phyloP scores from a whole-genome alignment of 2,797 vertebrate species.

The Carapus acus region DNA sequence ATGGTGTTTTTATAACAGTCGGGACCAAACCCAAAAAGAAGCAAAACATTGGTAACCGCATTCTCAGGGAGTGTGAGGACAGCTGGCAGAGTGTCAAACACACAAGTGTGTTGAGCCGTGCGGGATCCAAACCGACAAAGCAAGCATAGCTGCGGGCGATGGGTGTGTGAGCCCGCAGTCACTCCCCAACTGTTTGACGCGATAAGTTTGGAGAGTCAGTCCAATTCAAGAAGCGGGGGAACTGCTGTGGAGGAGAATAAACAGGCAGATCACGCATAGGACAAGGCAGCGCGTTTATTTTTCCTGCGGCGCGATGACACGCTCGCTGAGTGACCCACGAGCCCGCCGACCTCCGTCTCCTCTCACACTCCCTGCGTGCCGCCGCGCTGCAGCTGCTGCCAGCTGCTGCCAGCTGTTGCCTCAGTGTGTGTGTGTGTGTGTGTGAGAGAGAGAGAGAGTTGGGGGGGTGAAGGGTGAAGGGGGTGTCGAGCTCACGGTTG shows the following conservation, averaged over 20 bases:
- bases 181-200: conserved; percentile 1
- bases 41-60: conserved; percentile 27
- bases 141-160: conserved; percentile 12
- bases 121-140: conserved; percentile 30
- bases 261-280: conserved; percentile 68
- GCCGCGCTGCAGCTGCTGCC: conserved; percentile 26
- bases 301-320: too few relatives aligned
- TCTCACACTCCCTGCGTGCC: conserved; percentile 13
- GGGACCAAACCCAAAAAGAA: conserved; percentile 45
- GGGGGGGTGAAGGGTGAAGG: conserved; percentile 29
- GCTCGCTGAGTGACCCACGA: too few relatives aligned
- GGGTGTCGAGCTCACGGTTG: conserved; percentile 19
- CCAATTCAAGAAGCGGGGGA: neutral
- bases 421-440: conserved; percentile 33
- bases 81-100: conserved; percentile 44
- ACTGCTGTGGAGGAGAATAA: conserved; percentile 25
- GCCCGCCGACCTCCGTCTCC: too few relatives aligned
- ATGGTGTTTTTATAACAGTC: conserved; percentile 29
- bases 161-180: conserved; percentile 9
- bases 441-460: too few relatives aligned
- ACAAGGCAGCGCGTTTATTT: conserved; percentile 49
- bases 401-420: conserved; percentile 30
- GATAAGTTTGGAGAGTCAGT: neutral
- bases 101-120: conserved; percentile 21
- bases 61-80: conserved; percentile 15